A percentile compares a stretch with the other conserved stretches of the same genome.
These are phyloP conservation scores for Porites australiensis DNA, from an alignment of 64 coral and sea anemone genomes.

Conservation along the genomic window DNA sequence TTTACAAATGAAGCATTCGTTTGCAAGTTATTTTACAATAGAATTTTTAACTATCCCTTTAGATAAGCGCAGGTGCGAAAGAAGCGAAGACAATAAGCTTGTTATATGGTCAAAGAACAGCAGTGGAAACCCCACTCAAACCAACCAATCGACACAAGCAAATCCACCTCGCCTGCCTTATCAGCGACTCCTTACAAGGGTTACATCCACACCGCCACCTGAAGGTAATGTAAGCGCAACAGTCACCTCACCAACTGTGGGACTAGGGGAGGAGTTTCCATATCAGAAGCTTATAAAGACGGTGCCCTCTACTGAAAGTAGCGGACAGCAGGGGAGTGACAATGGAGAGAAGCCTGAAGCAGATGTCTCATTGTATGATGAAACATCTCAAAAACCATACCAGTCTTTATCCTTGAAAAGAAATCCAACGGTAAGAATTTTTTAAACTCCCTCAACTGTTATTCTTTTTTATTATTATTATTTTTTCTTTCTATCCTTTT, in stretches of 20 bases:
- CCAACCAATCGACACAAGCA: neutral
- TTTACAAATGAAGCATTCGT: neutral
- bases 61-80: slow-evolving; percentile 26
- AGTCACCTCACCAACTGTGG: neutral
- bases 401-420: slow-evolving; percentile 13
- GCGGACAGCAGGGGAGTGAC: neutral
- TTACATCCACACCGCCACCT: neutral
- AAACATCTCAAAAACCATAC: neutral
- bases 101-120: slow-evolving; percentile 23
- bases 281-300: slow-evolving; percentile 28
- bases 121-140: neutral
- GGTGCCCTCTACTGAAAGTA: neutral
- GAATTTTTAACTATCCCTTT: neutral
- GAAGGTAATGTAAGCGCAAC: neutral
- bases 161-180: slow-evolving; percentile 31
- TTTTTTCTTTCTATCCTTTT: too few relatives aligned
- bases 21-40: neutral
- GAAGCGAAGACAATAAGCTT: slow-evolving; percentile 27
- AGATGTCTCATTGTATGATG: too few relatives aligned
- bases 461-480: too few relatives aligned
- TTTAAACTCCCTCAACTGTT: neutral
- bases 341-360: neutral
- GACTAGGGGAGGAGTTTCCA: neutral
- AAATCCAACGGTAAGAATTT: slow-evolving; percentile 9
- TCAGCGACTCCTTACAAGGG: slow-evolving; percentile 15